Evolutionary conservation across 2,113 vertebrate genomes (phyloP), one percentile per base, ranked within the genome.

Genomic region (Corythornis vintsioides): DNA sequence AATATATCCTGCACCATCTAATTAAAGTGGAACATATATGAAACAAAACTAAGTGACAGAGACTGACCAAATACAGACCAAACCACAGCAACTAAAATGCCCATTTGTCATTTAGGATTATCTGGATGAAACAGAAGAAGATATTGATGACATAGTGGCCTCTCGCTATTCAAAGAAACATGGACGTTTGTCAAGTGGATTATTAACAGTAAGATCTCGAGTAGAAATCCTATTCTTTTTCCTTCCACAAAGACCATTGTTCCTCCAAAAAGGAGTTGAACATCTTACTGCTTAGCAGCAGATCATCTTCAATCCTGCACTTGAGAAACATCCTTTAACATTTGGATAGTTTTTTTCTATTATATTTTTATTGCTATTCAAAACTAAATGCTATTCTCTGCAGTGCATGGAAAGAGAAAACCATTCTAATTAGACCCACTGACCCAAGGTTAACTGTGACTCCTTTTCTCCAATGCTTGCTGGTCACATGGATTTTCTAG

Each of bases 101-200:
- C 67, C 91, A 17, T 94, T 59, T 97, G 53, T 95, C 80, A 38
- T 96, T 92, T 87, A 99, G 98, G 98, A 98, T 89, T 98, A 97
- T 92, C 97, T 98, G 63, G 98, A 98, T 40, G 97, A 98, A 48
- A 93, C 71, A 38, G 98, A 98, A 90, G 98, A 98, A 88, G 98
- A 98, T 90, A 97, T 97, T 48, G 97, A 98, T 86, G 97, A 97
- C 25, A 74, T 97, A 89, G 95, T 97, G 87, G 97, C 97, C 18
- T 97, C 98, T 52, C 96, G 82, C 76, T 97, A 96, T 91, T 96
- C 97, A 85, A 86, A 88, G 21, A 90, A 94, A 40, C 83, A 74
- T 1, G 90, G 90, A 85, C 94, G 89, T 70, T 86, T 98, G 95
- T 95, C 96, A 95, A 98, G 92, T 90, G 98, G 98, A 47, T 83